Conservation (phyloP, 2,113 vertebrate species). For the Paramisgurnus dabryanus region DNA sequence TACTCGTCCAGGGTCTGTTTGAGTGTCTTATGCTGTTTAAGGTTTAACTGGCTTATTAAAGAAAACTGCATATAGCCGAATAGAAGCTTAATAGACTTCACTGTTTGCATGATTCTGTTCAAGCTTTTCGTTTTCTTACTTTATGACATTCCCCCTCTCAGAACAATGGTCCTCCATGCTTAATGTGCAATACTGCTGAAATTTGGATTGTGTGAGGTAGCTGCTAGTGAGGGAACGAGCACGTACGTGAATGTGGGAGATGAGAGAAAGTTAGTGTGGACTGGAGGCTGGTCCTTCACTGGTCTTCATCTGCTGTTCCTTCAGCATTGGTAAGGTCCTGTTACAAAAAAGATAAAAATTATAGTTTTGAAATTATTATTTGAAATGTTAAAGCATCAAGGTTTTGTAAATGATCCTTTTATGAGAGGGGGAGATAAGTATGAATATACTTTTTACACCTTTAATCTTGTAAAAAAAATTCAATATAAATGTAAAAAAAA, state of each 20-base stretch:
- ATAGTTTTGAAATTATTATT: constrained; percentile 71
- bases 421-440: constrained; percentile 67
- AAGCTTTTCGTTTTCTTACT: constrained; percentile 23
- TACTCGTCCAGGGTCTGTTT: constrained; percentile 37
- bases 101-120: constrained; percentile 55
- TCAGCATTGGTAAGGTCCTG: constrained; percentile 76
- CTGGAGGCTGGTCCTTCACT: constrained; percentile 68
- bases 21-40: constrained; percentile 29
- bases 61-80: constrained; percentile 32
- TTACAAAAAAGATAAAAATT: constrained; percentile 66
- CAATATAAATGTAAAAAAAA: constrained; percentile 67
- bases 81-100: constrained; percentile 34
- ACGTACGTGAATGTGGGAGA: constrained; percentile 57
- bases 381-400: constrained; percentile 74
- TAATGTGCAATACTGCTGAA: constrained; percentile 79
- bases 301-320: constrained; percentile 80
- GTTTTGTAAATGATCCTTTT: constrained; percentile 81
- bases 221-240: constrained; percentile 71
- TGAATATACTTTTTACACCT: constrained; percentile 79
- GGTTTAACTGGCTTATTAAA: constrained; percentile 38
- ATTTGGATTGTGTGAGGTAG: constrained; percentile 72
- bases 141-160: constrained; percentile 63
- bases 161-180: constrained; percentile 71
- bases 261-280: constrained; percentile 52
- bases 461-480: constrained; percentile 75